Evolutionary conservation across 2,113 vertebrate species (phyloP).

Genomic region (Misgurnus mizolepis): DNA sequence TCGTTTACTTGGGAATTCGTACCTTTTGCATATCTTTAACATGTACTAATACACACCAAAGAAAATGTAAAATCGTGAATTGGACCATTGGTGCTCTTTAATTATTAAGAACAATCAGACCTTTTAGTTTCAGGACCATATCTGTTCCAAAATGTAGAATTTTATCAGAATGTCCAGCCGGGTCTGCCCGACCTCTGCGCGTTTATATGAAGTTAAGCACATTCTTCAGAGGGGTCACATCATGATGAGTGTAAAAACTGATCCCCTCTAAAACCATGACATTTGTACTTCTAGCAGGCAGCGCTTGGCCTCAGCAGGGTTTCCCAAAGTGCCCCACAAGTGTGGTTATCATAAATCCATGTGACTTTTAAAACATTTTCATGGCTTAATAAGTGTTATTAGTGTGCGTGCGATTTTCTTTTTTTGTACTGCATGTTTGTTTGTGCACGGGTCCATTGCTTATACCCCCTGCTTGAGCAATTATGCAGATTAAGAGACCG

Average conservation of each 20-base stretch:
- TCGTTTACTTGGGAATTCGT: too few species aligned
- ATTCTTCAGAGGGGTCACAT: neutral
- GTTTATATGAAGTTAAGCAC: neutral
- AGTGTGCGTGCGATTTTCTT: conserved; percentile 33
- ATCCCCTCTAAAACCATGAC: neutral
- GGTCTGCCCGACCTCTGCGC: neutral
- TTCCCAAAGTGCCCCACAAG: neutral
- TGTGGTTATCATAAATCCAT: neutral
- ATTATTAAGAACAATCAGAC: too few species aligned
- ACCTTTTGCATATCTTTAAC: too few species aligned
- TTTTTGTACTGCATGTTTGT: conserved; percentile 42
- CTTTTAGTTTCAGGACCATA: too few species aligned
- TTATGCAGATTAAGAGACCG: conserved; percentile 78
- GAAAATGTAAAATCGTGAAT: too few species aligned
- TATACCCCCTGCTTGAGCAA: conserved; percentile 73
- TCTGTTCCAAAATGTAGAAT: too few species aligned
- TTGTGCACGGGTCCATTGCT: conserved; percentile 60
- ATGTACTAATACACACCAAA: too few species aligned
- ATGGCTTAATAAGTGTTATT: conserved; percentile 16
- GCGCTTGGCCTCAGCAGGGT: conserved; percentile 4
- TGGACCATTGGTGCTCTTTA: too few species aligned
- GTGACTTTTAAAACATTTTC: conserved; percentile 11
- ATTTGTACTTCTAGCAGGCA: neutral
- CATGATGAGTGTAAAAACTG: conserved; percentile 5
- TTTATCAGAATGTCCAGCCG: neutral